Base-by-base conservation (phyloP, 2,797 vertebrate genomes). In the Luscinia megarhynchos region DNA sequence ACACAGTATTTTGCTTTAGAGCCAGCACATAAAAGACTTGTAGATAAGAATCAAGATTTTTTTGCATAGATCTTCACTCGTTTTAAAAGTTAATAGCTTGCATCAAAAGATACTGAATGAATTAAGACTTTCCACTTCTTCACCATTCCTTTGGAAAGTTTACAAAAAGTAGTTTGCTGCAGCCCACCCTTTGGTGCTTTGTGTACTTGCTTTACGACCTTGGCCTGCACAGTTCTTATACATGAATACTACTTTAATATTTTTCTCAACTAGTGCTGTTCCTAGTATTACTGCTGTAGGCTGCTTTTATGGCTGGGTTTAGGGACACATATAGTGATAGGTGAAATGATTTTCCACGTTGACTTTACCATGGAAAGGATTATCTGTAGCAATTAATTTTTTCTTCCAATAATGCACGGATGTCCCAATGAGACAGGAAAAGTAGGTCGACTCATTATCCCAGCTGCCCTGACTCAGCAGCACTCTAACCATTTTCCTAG, bases 391-490 rank as follows among this genome's bases (percentile, higher is more conserved):
- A 94, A 94, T 93, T 95, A 91, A 91, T 96, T 94, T 90, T 93
- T 95, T 79, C 90, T 77, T 62, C 89, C 87, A 95, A 88, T 91
- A 92, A 87, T 4, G 18, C 55, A 54, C 32, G 18, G 59, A 66
- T 70, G 58, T 94, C 85, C 93, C 76, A 80, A 84, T 10, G 51
- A 86, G 89, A 94, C 86, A 68, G 64, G 77, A 94, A 90, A 97
- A 97, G 80, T 95, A 97, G 96, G 96, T 96, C 94, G 54, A 18
- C 89, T 95, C 82, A 59, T 93, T 94, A 95, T 88, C 81, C 87
- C 92, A 93, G 89, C 85, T 94, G 91, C 73, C 84, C 96, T 97
- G 93, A 97, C 89, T 97, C 96, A 96, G 94, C 95, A 97, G 69
- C 55, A 48, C 81, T 95, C 91, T 23, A 67, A 55, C 84, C 90